Evolutionary conservation across 1,140 invertebrate genomes (phyloP).

Genomic region (Berghia stephanieae): DNA sequence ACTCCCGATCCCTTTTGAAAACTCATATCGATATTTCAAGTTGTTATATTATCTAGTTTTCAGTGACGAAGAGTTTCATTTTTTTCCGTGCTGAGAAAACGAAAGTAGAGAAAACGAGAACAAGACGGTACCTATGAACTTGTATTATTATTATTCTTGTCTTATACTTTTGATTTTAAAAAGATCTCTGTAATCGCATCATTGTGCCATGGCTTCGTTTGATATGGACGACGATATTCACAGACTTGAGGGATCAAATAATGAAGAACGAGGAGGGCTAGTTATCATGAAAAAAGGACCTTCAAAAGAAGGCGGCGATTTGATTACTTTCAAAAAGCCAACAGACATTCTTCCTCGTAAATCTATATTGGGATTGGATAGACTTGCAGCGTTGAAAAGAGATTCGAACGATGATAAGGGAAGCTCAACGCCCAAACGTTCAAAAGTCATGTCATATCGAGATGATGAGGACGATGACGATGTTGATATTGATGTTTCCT

Average conservation of each 20-base stretch:
- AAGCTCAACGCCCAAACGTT: slow-evolving; percentile 65
- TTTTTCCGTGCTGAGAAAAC: no score
- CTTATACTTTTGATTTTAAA: no score
- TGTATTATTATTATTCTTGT: no score
- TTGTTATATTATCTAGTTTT: no score
- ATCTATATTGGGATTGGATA: slow-evolving; percentile 88
- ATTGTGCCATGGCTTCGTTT: slow-evolving; percentile 42
- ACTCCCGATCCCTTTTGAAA: no score
- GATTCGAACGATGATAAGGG: slow-evolving; percentile 69
- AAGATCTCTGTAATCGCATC: no score
- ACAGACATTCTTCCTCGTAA: slow-evolving; percentile 68
- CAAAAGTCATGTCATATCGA: slow-evolving; percentile 66
- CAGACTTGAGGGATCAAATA: slow-evolving; percentile 83
- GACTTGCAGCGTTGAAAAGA: slow-evolving; percentile 75
- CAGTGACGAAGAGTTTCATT: no score
- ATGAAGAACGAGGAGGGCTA: slow-evolving; percentile 79
- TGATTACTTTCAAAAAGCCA: slow-evolving; percentile 77
- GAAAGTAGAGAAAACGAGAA: no score
- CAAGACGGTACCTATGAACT: no score
- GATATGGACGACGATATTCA: slow-evolving; percentile 71
- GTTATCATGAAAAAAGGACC: slow-evolving; percentile 78
- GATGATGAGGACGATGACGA: slow-evolving; percentile 72
- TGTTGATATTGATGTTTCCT: slow-evolving; percentile 32
- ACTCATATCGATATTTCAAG: no score
- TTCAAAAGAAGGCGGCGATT: slow-evolving; percentile 68